These are phyloP conservation scores for Desmophyllum pertusum DNA, from an alignment of 92 coral and sea anemone species.

Conservation along the genomic window DNA sequence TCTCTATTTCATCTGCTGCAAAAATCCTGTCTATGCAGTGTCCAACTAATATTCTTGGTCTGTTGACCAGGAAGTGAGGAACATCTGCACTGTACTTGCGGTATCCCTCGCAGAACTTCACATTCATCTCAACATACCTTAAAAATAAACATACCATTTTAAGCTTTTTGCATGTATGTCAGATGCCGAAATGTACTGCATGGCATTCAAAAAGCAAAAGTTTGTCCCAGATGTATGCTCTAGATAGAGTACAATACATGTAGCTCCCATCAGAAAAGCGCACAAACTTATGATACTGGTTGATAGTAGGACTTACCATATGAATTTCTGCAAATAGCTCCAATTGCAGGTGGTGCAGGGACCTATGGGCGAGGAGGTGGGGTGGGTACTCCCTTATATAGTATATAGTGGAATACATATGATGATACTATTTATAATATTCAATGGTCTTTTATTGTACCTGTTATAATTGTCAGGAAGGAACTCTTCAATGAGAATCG, in stretches of 20 bases:
- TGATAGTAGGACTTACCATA: too few relatives aligned
- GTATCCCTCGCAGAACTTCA: slow-evolving; percentile 40
- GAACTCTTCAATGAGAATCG: slow-evolving; percentile 51
- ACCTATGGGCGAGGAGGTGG: too few relatives aligned
- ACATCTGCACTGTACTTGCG: slow-evolving; percentile 36
- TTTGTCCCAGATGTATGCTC: too few relatives aligned
- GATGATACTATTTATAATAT: background rate
- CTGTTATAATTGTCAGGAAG: slow-evolving; percentile 55
- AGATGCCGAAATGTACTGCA: background rate
- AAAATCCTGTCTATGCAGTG: slow-evolving; percentile 45
- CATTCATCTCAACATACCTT: slow-evolving; percentile 55
- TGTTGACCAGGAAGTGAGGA: slow-evolving; percentile 46
- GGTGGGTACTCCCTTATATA: too few relatives aligned
- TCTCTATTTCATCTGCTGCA: slow-evolving; percentile 17
- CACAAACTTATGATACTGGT: too few relatives aligned
- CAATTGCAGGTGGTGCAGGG: too few relatives aligned
- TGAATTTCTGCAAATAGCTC: too few relatives aligned
- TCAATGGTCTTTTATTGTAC: slow-evolving; percentile 14
- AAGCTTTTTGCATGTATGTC: background rate
- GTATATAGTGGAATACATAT: background rate
- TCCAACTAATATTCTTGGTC: slow-evolving; percentile 40
- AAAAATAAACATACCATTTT: background rate
- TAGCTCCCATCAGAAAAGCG: too few relatives aligned
- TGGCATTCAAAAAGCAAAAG: background rate
- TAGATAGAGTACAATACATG: too few relatives aligned